These are phyloP conservation scores for Drosophila auraria DNA, from an alignment of 1,140 invertebrate species.

Conservation along the genomic window DNA sequence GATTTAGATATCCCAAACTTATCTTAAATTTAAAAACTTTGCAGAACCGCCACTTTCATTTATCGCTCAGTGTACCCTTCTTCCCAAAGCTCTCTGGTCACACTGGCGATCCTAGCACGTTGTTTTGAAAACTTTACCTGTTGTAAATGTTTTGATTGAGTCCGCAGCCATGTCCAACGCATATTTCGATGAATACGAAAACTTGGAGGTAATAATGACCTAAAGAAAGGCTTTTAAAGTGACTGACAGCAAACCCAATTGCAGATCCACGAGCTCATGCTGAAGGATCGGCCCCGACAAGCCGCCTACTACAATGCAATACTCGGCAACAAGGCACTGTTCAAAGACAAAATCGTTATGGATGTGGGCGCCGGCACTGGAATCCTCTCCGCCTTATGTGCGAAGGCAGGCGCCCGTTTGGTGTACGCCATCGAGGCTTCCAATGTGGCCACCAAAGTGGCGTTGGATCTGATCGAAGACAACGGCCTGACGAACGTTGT, in stretches of 20 bases:
- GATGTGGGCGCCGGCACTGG: slow-evolving; percentile 99
- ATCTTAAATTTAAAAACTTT: background rate
- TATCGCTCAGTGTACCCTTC: background rate
- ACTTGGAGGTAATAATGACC: slow-evolving; percentile 68
- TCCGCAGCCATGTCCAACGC: slow-evolving; percentile 33
- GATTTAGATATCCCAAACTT: too few species aligned
- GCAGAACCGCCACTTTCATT: background rate
- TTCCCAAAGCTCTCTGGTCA: background rate
- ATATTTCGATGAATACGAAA: slow-evolving; percentile 76
- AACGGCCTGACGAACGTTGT: slow-evolving; percentile 87
- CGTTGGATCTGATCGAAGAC: slow-evolving; percentile 94
- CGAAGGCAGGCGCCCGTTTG: slow-evolving; percentile 95
- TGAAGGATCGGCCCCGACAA: slow-evolving; percentile 92
- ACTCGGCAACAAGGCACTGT: slow-evolving; percentile 88
- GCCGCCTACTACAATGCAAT: slow-evolving; percentile 94
- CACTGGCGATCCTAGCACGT: slow-evolving; percentile 21
- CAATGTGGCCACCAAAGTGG: slow-evolving; percentile 93
- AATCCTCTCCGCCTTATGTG: slow-evolving; percentile 97
- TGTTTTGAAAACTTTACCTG: slow-evolving; percentile 35
- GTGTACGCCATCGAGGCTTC: slow-evolving; percentile 98
- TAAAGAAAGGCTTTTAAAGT: background rate
- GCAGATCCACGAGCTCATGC: slow-evolving; percentile 92
- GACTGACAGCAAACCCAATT: slow-evolving; percentile 2
- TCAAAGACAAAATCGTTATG: slow-evolving; percentile 92
- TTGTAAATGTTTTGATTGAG: slow-evolving; percentile 22